Evolutionary conservation across 1,140 invertebrate species (phyloP).

Genomic region (Coelopa frigida): DNA sequence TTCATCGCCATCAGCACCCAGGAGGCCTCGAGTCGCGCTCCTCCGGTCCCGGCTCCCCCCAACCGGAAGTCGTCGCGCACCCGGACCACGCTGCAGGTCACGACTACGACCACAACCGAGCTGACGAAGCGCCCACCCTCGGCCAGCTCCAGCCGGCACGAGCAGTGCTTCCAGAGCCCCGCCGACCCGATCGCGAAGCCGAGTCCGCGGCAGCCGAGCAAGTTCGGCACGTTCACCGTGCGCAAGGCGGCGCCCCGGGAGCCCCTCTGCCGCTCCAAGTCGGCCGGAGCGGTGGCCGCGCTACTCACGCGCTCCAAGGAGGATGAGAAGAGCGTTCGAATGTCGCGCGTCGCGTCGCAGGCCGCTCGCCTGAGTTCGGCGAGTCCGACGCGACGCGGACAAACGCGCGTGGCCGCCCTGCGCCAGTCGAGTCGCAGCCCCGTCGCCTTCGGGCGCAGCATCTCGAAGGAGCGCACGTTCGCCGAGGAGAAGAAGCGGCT

Average conservation of each 20-base stretch:
- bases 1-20: conserved; percentile 39
- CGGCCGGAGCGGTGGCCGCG: conserved; percentile 31
- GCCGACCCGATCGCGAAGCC: conserved; percentile 13
- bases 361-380: conserved; percentile 26
- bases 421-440: conserved; percentile 41
- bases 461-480: conserved; percentile 43
- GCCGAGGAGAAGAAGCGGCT: conserved; percentile 43
- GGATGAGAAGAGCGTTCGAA: conserved; percentile 16
- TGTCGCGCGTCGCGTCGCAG: conserved; percentile 28
- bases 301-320: conserved; percentile 24
- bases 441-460: conserved; percentile 39
- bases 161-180: conserved; percentile 51
- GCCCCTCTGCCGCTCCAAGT: conserved; percentile 34
- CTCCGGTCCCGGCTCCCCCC: conserved; percentile 24
- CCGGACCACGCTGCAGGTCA: conserved; percentile 46
- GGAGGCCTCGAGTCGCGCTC: background rate
- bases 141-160: conserved; percentile 43
- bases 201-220: conserved; percentile 16
- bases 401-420: conserved; percentile 20
- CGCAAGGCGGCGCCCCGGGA: conserved; percentile 25
- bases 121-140: background rate
- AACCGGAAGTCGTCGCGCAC: conserved; percentile 62
- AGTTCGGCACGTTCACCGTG: conserved; percentile 24
- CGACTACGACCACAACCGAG: conserved; percentile 41
- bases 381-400: conserved; percentile 25